Base-by-base conservation (phyloP, 2,797 vertebrate genomes). In the Pangasius macronema region DNA sequence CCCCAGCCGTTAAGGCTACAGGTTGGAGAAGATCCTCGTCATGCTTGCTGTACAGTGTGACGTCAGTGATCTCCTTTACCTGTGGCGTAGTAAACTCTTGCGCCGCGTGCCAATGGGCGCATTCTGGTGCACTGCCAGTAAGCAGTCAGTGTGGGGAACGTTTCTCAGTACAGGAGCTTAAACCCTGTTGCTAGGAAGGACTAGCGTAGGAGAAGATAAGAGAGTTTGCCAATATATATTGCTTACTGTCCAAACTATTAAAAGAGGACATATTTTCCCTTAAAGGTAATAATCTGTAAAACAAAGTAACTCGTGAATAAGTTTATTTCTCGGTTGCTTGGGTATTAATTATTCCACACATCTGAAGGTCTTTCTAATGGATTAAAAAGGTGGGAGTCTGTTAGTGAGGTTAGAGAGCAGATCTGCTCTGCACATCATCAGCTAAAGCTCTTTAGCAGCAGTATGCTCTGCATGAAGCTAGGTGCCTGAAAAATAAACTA, bases 361-460 rank as follows among this genome's bases (percentile, higher is more conserved):
- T 85, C 33, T 67, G 57, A 77, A 36, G 20, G n/a, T 65, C 46
- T 77, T 36, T 73, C 39, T 75, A 57, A 75, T 61, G 77, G 24
- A 85, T 82, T 75, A 77, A 30, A 82, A 39, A 59, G 33, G 18
- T 82, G 11, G 36, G 72, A 57, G 72, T 73, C 42, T 75, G 67
- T 67, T 59, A 77, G 5, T 18, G 46, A 18, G 68, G 33, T 65
- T 72, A 24, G 70, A 73, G 27, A 49, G 53, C 80, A 86, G 39
- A 72, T 87, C 86, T 90, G 86, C 27, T 87, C 75, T 79, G 49
- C 24, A 79, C 67, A 86, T 90, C 30, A 90, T 82, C 33, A 81
- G 36, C 88, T 91, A 88, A 94, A 95, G 88, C 90, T 89, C 82
- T 94, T 92, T 87, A 89, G 88, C 93, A 93, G 91, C 82, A 70